Base-by-base conservation (phyloP, 2,888 invertebrate species). In the Embidobia sp. region DNA sequence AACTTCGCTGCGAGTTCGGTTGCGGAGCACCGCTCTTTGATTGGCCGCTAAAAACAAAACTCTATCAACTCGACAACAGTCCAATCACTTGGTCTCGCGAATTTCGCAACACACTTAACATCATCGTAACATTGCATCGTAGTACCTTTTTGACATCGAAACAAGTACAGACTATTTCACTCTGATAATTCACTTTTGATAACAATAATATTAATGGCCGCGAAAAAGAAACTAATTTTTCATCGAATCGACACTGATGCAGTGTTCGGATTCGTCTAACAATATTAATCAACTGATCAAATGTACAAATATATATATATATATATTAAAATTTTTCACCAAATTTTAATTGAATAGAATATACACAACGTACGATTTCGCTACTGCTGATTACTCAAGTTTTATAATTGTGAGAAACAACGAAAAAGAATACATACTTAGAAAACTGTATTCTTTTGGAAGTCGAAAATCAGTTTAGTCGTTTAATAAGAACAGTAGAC, bases 221-320 rank as follows among this genome's bases (percentile, higher is more conserved):
- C 31, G n/a, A 15, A 15, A 10, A 6, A 15, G 15, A 35, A 53
- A 53, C 5, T 6, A 13, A 26, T n/a, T 37, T 16, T 15, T 13
- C 22, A 8, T 18, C n/a, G 26, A 40, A 55, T 27, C 27, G 27
- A 55, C 53, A 55, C 40, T 55, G 27, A 55, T 55, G 10, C 53
- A 55, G 53, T 55, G 53, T 40, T 37, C 26, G 27, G 19, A 13
- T 37, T 13, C 10, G 10, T 35, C 3, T 13, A 35, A 35, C 15
- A 22, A 26, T 49, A 31, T 49, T 10, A 49, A 16, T 31, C 11
- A n/a, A 29, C 11, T 11, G 22, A 22, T 22, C 22, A 29, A 29
- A 29, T 40, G 18, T 40, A 40, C 15, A 46, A 26, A 46, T 46
- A 46, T 26, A 42, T 26, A 13, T n/a, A n/a, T 18, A 16, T 51